A percentile compares a stretch with the other conserved stretches of the same genome.
These are phyloP conservation scores for Calvadosia cruxmelitensis DNA, from an alignment of 30 jellyfish, hydroid and myxozoan genomes.

Conservation along the genomic window DNA sequence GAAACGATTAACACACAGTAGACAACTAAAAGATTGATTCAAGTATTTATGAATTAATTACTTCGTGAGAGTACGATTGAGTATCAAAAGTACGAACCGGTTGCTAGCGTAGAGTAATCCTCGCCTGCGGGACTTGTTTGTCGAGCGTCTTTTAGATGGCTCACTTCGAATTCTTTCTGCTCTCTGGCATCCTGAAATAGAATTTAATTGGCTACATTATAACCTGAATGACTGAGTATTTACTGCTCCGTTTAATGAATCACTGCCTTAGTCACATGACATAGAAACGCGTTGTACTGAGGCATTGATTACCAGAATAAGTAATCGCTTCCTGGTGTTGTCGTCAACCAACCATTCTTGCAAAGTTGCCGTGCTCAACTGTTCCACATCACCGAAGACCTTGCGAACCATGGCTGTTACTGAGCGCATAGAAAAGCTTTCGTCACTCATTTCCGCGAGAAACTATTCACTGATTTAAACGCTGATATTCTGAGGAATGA, in stretches of 20 bases:
- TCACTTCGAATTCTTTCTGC: constrained; percentile 27
- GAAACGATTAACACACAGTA: too few species aligned
- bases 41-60: too few species aligned
- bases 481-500: too few species aligned
- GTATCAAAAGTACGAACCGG: too few species aligned
- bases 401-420: constrained; percentile 33
- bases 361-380: constrained; percentile 25
- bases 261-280: too few species aligned
- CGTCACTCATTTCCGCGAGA: neutral
- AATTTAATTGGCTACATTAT: too few species aligned
- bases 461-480: too few species aligned
- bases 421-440: constrained; percentile 34
- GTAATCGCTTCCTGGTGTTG: constrained; percentile 1
- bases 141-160: constrained; percentile 34
- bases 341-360: constrained; percentile 36
- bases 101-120: neutral
- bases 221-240: too few species aligned
- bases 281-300: neutral
- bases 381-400: constrained; percentile 48
- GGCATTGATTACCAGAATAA: constrained; percentile 15
- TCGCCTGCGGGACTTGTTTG: constrained; percentile 22
- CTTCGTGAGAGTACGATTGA: too few species aligned
- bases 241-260: too few species aligned
- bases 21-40: too few species aligned
- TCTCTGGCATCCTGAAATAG: constrained; percentile 42